Evolutionary conservation across 2,797 vertebrate genomes (phyloP), one percentile per base, ranked within the genome.

Genomic region (Huso huso): DNA sequence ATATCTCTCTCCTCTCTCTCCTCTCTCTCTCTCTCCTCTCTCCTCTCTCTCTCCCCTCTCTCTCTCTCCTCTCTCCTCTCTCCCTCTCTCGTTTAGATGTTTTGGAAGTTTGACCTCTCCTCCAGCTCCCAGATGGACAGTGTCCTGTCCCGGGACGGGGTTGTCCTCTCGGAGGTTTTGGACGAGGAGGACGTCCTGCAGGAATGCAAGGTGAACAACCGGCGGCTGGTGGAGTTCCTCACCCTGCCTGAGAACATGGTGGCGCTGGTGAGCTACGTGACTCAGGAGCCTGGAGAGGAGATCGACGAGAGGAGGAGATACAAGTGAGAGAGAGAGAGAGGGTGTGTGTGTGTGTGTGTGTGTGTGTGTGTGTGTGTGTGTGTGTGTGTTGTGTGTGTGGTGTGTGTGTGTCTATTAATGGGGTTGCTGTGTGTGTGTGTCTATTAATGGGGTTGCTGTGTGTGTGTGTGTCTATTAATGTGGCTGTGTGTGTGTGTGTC

Each of bases 31-130:
- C 51, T 8, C 4, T n/a, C n/a, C n/a, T n/a, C n/a, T n/a, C n/a
- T n/a, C n/a, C n/a, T n/a, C n/a, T n/a, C n/a, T n/a, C n/a, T n/a
- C n/a, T n/a, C n/a, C n/a, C n/a, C n/a, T n/a, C n/a, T n/a, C n/a
- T n/a, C n/a, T n/a, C n/a, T n/a, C n/a, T n/a, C n/a, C n/a, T n/a
- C n/a, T n/a, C n/a, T n/a, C n/a, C n/a, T n/a, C n/a, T n/a, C n/a
- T n/a, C n/a, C n/a, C n/a, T n/a, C n/a, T n/a, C n/a, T n/a, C n/a
- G n/a, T n/a, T n/a, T 4, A 61, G 59, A 87, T 87, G 86, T 87
- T 87, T 72, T 87, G 86, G 86, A 87, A 87, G 78, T 87, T 87
- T 78, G 86, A 87, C 71, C 75, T 87, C 65, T 84, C 86, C 73
- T 83, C 85, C 0, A 84, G 82, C 71, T 87, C 86, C 9, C 86